These are phyloP conservation scores for Akabosia matsudoensis DNA, from an alignment of 1,140 invertebrate species.

Conservation along the genomic window DNA sequence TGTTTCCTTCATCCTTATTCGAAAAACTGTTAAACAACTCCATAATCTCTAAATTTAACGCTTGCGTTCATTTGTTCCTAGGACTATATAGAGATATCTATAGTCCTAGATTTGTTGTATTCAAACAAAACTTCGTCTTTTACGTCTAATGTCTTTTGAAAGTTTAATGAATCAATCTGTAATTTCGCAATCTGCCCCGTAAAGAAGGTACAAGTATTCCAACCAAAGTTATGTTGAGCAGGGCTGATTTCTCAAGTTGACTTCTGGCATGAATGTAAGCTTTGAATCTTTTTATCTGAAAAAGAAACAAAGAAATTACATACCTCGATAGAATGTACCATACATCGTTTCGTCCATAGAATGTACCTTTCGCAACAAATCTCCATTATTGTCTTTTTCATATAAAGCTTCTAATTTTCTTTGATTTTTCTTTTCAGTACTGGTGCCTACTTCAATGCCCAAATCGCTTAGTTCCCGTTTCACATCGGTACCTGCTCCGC, in stretches of 20 bases:
- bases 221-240: neutral
- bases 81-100: too few relatives aligned
- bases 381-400: too few relatives aligned
- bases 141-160: neutral
- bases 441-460: neutral
- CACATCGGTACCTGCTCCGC: neutral
- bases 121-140: too few relatives aligned
- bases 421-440: neutral
- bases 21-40: too few relatives aligned
- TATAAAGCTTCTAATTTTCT: neutral
- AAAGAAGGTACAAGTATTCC: neutral
- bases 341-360: too few relatives aligned
- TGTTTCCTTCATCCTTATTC: too few relatives aligned
- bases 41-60: too few relatives aligned
- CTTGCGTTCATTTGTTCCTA: too few relatives aligned
- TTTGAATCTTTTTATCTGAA: constrained; percentile 34
- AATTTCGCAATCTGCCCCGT: neutral
- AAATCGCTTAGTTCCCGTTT: neutral
- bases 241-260: constrained; percentile 27
- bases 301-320: too few relatives aligned
- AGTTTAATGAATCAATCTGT: constrained; percentile 3
- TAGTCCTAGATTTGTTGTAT: too few relatives aligned
- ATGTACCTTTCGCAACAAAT: too few relatives aligned
- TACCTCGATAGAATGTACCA: neutral
- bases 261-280: constrained; percentile 33